These are phyloP conservation scores for Siderastrea radians DNA, from an alignment of 92 coral and sea anemone genomes.

Conservation along the genomic window DNA sequence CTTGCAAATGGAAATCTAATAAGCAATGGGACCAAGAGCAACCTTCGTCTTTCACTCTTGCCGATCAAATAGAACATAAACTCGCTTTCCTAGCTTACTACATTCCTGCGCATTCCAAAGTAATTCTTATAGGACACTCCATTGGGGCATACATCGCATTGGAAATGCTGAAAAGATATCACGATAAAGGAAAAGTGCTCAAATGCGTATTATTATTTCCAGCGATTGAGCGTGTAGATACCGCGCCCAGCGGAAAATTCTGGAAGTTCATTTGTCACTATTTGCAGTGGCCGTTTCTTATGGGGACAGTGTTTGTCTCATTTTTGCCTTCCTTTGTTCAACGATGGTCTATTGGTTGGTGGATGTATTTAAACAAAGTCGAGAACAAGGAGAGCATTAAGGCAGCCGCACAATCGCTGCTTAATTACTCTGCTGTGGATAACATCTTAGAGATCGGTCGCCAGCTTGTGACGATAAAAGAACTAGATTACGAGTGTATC, in stretches of 20 bases:
- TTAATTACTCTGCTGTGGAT: constrained; percentile 79
- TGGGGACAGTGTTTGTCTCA: constrained; percentile 84
- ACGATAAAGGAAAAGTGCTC: constrained; percentile 80
- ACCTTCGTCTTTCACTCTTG: constrained; percentile 65
- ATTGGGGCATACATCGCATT: constrained; percentile 91
- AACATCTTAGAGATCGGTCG: constrained; percentile 88
- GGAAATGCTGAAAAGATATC: constrained; percentile 91
- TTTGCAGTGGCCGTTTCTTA: constrained; percentile 91
- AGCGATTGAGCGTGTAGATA: constrained; percentile 93
- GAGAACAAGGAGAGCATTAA: constrained; percentile 72
- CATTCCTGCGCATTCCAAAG: constrained; percentile 76
- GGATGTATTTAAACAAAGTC: constrained; percentile 85
- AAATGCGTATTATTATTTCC: constrained; percentile 94
- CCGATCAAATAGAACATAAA: constrained; percentile 95
- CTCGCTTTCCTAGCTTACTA: constrained; percentile 90
- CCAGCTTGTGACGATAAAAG: constrained; percentile 76
- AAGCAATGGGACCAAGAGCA: constrained; percentile 63
- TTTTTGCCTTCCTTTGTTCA: constrained; percentile 79
- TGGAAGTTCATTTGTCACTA: constrained; percentile 89
- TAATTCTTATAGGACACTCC: constrained; percentile 92
- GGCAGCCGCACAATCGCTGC: constrained; percentile 80
- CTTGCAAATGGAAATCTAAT: constrained; percentile 56
- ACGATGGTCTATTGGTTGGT: constrained; percentile 90
- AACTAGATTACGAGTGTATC: constrained; percentile 76
- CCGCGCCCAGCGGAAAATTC: constrained; percentile 95